Evolutionary conservation across 2,888 invertebrate genomes (phyloP).

Genomic region (Agrotis clavis): DNA sequence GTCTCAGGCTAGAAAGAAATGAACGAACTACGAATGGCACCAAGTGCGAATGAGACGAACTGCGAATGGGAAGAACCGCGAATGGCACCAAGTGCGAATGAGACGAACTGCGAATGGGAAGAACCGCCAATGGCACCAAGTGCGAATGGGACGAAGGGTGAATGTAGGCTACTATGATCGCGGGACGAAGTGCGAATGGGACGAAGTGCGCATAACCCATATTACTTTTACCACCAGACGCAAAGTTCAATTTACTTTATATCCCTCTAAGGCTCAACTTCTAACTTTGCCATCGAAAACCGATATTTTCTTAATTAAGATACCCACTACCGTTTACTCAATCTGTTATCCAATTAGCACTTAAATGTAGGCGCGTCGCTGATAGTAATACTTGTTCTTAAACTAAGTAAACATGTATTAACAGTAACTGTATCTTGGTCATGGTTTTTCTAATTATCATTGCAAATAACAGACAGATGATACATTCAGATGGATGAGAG

Average conservation of each 20-base stretch:
- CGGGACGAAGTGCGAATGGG: no score
- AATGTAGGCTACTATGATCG: no score
- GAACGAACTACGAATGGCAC: no score
- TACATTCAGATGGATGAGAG: background rate
- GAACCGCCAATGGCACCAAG: no score
- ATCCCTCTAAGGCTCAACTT: background rate
- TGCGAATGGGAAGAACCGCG: no score
- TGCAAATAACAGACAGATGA: background rate
- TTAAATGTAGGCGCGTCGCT: conserved; percentile 6
- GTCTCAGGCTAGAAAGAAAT: no score
- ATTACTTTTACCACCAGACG: background rate
- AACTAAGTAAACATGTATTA: conserved; percentile 17
- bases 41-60: no score
- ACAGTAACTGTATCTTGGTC: conserved; percentile 3
- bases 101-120: no score
- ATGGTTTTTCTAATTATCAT: background rate
- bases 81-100: no score
- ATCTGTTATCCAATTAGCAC: conserved; percentile 34
- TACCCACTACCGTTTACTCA: conserved; percentile 20
- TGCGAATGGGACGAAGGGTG: no score
- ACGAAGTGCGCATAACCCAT: no score
- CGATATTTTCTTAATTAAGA: conserved; percentile 22
- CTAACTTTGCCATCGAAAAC: conserved; percentile 20
- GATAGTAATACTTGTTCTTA: conserved; percentile 11
- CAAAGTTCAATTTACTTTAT: background rate